A percentile compares a stretch with the other conserved stretches of the same genome.
Conservation (phyloP, 2,113 vertebrate species). For the Apistogramma diplotaenia region DNA sequence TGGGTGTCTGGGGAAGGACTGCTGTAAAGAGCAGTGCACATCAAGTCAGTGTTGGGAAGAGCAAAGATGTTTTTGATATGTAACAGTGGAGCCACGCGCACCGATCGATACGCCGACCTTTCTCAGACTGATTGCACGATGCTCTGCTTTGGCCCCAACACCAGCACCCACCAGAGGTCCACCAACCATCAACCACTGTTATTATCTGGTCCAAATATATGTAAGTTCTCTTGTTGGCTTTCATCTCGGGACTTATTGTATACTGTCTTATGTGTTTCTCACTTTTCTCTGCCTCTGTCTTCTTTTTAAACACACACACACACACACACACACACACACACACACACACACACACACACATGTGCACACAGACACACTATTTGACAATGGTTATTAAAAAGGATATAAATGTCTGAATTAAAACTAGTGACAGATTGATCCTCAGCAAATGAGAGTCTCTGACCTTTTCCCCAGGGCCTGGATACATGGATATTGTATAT, state of each 20-base stretch:
- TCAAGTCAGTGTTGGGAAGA: constrained; percentile 45
- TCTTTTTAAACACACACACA: not conserved
- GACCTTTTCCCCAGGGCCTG: constrained; percentile 2
- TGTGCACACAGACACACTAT: not conserved
- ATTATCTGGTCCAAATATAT: constrained; percentile 25
- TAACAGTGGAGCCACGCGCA: constrained; percentile 50
- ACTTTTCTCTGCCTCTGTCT: not conserved
- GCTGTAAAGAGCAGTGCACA: constrained; percentile 41
- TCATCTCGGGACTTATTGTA: not conserved
- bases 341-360: not conserved
- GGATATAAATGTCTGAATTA: not conserved
- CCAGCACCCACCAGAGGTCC: constrained; percentile 27
- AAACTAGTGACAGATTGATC: constrained; percentile 9
- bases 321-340: not conserved
- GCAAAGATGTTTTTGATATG: constrained; percentile 64
- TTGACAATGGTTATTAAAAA: not conserved
- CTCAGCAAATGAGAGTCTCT: constrained; percentile 21
- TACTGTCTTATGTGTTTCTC: not conserved
- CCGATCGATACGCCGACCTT: constrained; percentile 72
- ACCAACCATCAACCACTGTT: constrained; percentile 41
- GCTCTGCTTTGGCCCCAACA: constrained; percentile 13
- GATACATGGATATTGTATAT: constrained; percentile 20
- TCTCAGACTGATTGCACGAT: constrained; percentile 61
- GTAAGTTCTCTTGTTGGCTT: not conserved
- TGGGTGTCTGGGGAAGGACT: constrained; percentile 18